Percentiles rank a stretch among this genome's conserved stretches.
Conservation (phyloP, 2,888 invertebrate genomes). For the Anodontia alba region DNA sequence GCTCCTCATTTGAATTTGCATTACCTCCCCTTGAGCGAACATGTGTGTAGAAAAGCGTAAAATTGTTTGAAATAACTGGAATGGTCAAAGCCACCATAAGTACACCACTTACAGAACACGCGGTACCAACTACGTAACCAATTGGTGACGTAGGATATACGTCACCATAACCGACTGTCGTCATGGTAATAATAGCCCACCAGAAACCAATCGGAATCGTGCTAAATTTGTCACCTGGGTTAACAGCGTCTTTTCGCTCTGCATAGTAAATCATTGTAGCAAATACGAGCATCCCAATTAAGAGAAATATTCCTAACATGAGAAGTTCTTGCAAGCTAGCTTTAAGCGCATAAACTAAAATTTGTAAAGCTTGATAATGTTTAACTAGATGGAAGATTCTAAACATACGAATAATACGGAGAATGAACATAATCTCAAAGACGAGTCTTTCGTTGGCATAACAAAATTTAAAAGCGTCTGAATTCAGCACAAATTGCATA, state of each 20-base stretch:
- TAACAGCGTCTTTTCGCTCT: slow-evolving; percentile 80
- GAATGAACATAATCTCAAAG: slow-evolving; percentile 84
- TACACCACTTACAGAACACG: slow-evolving; percentile 82
- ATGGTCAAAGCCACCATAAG: slow-evolving; percentile 83
- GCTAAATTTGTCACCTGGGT: slow-evolving; percentile 75
- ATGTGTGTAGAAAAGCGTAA: slow-evolving; percentile 83
- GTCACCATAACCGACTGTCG: slow-evolving; percentile 84
- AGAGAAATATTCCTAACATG: slow-evolving; percentile 83
- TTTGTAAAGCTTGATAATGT: slow-evolving; percentile 85
- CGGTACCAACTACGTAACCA: slow-evolving; percentile 81
- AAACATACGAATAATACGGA: slow-evolving; percentile 85
- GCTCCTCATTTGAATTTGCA: slow-evolving; percentile 19
- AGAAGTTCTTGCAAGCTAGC: slow-evolving; percentile 84
- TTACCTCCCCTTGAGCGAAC: slow-evolving; percentile 75
- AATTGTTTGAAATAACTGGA: slow-evolving; percentile 84
- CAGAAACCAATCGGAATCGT: slow-evolving; percentile 85
- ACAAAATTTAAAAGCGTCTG: slow-evolving; percentile 77
- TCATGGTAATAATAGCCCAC: slow-evolving; percentile 85
- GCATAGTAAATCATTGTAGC: slow-evolving; percentile 84
- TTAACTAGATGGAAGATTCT: slow-evolving; percentile 86
- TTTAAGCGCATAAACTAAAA: slow-evolving; percentile 85
- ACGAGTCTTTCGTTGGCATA: slow-evolving; percentile 80
- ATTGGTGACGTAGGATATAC: slow-evolving; percentile 79
- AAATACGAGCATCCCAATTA: slow-evolving; percentile 84
- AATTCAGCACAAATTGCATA: slow-evolving; percentile 81